Evolutionary conservation across 2,113 vertebrate genomes (phyloP), one percentile per base, ranked within the genome.

Genomic region (Platichthys flesus): DNA sequence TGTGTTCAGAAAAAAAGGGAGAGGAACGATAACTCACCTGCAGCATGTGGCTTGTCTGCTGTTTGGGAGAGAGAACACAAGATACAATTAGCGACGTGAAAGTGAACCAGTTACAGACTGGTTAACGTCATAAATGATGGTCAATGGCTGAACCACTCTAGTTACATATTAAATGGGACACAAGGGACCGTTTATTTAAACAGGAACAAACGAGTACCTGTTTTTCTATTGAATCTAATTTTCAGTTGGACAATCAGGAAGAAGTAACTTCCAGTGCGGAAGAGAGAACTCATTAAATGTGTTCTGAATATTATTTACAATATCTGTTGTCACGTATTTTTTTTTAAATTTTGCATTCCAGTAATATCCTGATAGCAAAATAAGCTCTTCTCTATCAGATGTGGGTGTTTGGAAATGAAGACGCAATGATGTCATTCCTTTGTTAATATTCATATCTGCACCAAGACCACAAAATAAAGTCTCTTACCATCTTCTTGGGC

Each of bases 11-110:
- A 65, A 68, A 76, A 58, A 52, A 20, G 24, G 54, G n/a, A 14
- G 1, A 49, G 52, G 47, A 59, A 24, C 20, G n/a, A 67, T 15
- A 40, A 74, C 90, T 90, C 74, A 93, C 92, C 71, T 85, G 74
- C 3, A 20, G 16, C 5, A 24, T 85, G 12, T 24, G 77, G 9
- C 9, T 31, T 16, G 0, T 63, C 74, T 57, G 16, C 16, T 60
- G 69, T 37, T 28, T 4, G 51, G 35, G 74, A 71, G 5, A 74
- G 5, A 70, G 55, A 71, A 51, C n/a, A 82, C 2, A 76, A 71
- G 21, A n/a, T 3, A 51, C 20, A 52, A 24, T 89, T 71, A 86
- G 24, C 1, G 52, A 78, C n/a, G 40, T 42, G 6, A 78, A 31
- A 73, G 18, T 6, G 14, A 18, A 45, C 13, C 10, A 49, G 37